Percentiles rank a stretch among this genome's conserved stretches.
Evolutionary conservation across 2,888 invertebrate genomes (phyloP).

Genomic region (Ephialtes manifestator): DNA sequence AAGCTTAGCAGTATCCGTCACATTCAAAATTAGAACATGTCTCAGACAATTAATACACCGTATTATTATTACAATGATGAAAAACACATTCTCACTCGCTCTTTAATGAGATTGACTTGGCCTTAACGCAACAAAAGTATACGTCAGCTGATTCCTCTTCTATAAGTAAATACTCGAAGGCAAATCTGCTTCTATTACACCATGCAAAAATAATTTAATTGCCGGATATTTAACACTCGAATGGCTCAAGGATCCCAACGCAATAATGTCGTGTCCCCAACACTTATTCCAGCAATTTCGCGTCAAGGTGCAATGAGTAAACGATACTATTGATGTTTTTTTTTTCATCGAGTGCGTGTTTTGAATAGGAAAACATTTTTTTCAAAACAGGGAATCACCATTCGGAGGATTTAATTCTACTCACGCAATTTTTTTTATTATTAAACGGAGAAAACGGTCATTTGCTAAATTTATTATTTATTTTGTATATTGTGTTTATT

Average conservation of each 20-base stretch:
- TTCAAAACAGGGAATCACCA: background rate
- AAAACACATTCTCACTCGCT: background rate
- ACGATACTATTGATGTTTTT: conserved; percentile 3
- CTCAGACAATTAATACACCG: background rate
- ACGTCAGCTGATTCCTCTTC: background rate
- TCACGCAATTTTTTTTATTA: background rate
- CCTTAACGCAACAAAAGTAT: background rate
- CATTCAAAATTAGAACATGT: background rate
- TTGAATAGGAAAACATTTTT: background rate
- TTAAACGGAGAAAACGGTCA: background rate
- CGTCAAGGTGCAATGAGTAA: background rate
- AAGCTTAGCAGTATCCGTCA: background rate
- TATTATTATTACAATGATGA: conserved; percentile 5
- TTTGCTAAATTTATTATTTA: background rate
- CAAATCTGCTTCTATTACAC: conserved; percentile 1
- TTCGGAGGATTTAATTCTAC: background rate
- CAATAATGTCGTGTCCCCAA: conserved; percentile 7
- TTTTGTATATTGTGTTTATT: background rate
- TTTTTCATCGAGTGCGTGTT: background rate
- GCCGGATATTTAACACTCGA: background rate
- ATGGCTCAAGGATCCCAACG: background rate
- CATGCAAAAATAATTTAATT: background rate
- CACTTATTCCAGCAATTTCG: conserved; percentile 1
- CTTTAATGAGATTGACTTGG: background rate
- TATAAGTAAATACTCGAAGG: background rate